These are phyloP conservation scores for Drosophila suboccidentalis DNA, from an alignment of 2,888 invertebrate species.

Conservation along the genomic window DNA sequence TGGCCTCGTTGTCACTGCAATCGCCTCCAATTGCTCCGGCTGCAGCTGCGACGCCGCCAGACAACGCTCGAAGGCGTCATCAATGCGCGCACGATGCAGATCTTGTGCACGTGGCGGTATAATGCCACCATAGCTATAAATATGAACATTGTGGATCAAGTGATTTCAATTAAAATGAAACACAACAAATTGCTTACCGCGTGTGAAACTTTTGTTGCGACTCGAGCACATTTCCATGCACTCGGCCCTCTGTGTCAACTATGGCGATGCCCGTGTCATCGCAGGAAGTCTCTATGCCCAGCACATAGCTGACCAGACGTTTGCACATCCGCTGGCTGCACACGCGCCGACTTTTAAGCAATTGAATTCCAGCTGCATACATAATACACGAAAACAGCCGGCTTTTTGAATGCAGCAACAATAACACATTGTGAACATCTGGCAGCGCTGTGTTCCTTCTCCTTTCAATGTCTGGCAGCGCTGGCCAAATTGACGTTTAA, in stretches of 20 bases:
- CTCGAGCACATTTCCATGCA: slow-evolving; percentile 92
- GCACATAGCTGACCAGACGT: slow-evolving; percentile 85
- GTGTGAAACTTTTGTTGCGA: slow-evolving; percentile 93
- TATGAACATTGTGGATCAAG: background rate
- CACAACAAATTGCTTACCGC: slow-evolving; percentile 86
- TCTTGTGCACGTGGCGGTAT: slow-evolving; percentile 94
- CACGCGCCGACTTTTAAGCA: slow-evolving; percentile 2
- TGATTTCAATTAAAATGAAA: background rate
- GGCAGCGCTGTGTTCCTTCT: slow-evolving; percentile 20
- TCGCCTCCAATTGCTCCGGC: slow-evolving; percentile 91
- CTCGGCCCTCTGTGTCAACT: slow-evolving; percentile 88
- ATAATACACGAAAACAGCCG: slow-evolving; percentile 36
- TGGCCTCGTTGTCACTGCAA: slow-evolving; percentile 96
- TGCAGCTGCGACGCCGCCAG: slow-evolving; percentile 88
- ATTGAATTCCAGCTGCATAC: slow-evolving; percentile 36
- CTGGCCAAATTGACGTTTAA: background rate
- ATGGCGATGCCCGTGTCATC: slow-evolving; percentile 98
- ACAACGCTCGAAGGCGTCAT: slow-evolving; percentile 89
- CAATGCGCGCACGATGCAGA: slow-evolving; percentile 93
- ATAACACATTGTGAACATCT: slow-evolving; percentile 2
- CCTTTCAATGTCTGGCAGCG: slow-evolving; percentile 1
- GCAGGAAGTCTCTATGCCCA: slow-evolving; percentile 99
- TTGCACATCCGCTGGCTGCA: background rate
- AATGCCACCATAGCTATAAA: slow-evolving; percentile 89
- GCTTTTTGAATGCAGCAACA: slow-evolving; percentile 31